Evolutionary conservation across 2,113 vertebrate species (phyloP).

Genomic region (Talpa occidentalis): DNA sequence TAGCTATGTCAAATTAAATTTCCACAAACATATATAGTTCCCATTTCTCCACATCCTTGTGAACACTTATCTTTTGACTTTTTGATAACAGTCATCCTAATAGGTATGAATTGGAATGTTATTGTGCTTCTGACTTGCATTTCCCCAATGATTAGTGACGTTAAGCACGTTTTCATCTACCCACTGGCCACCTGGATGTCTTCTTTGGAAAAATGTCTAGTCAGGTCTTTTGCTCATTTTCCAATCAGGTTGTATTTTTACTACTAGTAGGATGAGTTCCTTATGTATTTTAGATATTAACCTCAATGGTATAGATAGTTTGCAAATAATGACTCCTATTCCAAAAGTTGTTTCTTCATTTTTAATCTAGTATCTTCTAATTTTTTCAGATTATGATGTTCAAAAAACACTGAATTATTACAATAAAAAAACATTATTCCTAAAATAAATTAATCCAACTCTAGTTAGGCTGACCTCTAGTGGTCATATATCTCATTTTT

Average conservation of each 20-base stretch:
- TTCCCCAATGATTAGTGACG: neutral
- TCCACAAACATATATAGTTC: neutral
- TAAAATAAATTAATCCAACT: neutral
- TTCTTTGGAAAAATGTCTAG: neutral
- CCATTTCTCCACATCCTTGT: neutral
- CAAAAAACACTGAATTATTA: neutral
- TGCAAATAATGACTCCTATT: neutral
- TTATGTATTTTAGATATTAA: neutral
- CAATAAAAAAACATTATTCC: neutral
- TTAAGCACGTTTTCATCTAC: neutral
- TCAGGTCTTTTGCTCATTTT: neutral
- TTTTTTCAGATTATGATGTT: neutral
- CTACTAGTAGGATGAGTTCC: neutral
- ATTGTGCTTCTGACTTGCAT: neutral
- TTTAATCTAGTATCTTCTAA: neutral
- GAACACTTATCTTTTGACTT: neutral
- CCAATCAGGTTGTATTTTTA: neutral
- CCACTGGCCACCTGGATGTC: neutral
- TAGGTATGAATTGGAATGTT: neutral
- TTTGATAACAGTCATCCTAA: neutral
- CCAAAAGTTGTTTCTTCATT: neutral
- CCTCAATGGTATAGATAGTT: neutral
- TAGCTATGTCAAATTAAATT: neutral
- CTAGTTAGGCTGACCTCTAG: conserved; percentile 74
- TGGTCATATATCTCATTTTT: conserved; percentile 48